Conservation (phyloP, 2,113 vertebrate species). For the Ceratotherium simum region DNA sequence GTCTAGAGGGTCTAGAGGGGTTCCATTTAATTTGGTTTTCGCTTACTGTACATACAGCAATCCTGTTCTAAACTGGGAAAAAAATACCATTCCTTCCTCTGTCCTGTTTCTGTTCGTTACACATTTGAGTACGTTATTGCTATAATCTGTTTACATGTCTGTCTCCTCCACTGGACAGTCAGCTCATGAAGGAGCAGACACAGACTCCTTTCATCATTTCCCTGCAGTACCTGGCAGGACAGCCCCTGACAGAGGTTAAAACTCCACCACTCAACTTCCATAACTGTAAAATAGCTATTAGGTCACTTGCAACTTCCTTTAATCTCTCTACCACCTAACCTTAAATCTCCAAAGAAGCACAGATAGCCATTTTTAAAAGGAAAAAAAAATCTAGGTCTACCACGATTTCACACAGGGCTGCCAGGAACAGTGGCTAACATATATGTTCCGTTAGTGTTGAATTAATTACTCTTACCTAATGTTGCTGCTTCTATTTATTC, state of each 20-base stretch:
- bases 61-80: background rate
- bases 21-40: conserved; percentile 11
- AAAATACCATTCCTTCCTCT: background rate
- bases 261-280: background rate
- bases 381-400: background rate
- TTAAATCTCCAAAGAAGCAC: conserved; percentile 12
- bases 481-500: conserved; percentile 8
- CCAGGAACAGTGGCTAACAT: background rate
- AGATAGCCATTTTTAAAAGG: background rate
- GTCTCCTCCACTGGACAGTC: conserved; percentile 2
- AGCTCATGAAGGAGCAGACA: conserved; percentile 7
- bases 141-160: conserved; percentile 53
- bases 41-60: conserved; percentile 31
- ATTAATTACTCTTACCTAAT: conserved; percentile 22
- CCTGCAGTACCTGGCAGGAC: background rate
- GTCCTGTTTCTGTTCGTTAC: conserved; percentile 21
- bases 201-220: conserved; percentile 50
- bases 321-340: background rate
- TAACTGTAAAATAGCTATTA: background rate
- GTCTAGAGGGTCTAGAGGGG: background rate
- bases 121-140: background rate
- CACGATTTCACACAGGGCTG: background rate
- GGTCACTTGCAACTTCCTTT: background rate
- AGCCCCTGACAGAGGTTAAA: conserved; percentile 28
- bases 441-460: background rate